A percentile compares a stretch with the other conserved stretches of the same genome.
These are phyloP conservation scores for Tinamus guttatus DNA, from an alignment of 2,113 vertebrate species.

Conservation along the genomic window DNA sequence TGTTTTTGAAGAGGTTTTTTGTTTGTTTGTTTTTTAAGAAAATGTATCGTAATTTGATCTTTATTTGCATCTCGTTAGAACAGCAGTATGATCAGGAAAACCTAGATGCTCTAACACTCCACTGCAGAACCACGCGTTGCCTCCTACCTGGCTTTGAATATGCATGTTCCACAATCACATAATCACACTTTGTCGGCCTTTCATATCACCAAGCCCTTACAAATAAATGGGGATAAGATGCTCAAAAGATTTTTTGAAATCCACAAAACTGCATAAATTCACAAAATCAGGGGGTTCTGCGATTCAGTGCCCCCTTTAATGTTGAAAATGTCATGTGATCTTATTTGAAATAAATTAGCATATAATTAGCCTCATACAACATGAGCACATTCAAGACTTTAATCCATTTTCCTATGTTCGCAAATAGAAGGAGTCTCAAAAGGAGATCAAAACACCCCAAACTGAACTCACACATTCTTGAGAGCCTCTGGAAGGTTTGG, in stretches of 20 bases:
- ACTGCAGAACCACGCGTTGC: background rate
- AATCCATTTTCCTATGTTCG: background rate
- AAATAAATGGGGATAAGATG: background rate
- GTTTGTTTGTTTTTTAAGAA: background rate
- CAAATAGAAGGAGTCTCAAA: background rate
- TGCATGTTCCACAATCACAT: background rate
- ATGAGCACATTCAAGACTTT: background rate
- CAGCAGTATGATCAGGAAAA: conserved; percentile 20
- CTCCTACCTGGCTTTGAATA: background rate
- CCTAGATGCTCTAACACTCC: background rate
- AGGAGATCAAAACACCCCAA: background rate
- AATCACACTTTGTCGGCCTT: background rate
- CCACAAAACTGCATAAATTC: background rate
- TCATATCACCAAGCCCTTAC: background rate
- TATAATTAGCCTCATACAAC: background rate
- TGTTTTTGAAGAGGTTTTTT: background rate
- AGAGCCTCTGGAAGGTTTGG: background rate
- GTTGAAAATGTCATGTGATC: background rate
- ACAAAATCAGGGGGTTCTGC: background rate
- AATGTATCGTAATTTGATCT: background rate
- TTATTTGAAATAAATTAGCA: background rate
- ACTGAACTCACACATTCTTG: rapidly evolving
- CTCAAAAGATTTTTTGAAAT: background rate
- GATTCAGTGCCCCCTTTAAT: background rate
- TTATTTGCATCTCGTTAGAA: conserved; percentile 53